These are phyloP conservation scores for Lamprotornis superbus DNA, from an alignment of 2,113 vertebrate species.

Conservation along the genomic window DNA sequence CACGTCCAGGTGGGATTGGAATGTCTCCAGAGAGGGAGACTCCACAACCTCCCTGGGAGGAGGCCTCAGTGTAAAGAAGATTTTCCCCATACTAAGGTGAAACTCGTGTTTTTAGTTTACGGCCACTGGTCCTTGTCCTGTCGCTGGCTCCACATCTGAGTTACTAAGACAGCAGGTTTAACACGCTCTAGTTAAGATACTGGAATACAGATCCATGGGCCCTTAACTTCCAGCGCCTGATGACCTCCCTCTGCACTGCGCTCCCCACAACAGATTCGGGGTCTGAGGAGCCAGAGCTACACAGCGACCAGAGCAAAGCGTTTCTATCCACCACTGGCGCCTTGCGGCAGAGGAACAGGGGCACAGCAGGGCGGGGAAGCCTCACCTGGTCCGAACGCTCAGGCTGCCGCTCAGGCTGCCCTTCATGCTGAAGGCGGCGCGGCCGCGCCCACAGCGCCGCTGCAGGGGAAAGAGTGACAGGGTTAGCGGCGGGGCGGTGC, in stretches of 20 bases:
- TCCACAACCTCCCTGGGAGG: rapidly evolving
- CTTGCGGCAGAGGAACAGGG: rapidly evolving
- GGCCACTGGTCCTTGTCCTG: too few relatives aligned
- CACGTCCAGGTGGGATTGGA: rapidly evolving
- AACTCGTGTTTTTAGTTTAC: not conserved
- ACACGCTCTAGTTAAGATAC: rapidly evolving
- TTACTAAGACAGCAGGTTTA: not conserved
- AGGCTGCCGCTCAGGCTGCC: too few relatives aligned
- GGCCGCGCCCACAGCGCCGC: not conserved
- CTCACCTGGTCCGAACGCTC: slow-evolving; percentile 8
- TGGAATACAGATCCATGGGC: rapidly evolving
- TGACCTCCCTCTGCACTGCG: rapidly evolving
- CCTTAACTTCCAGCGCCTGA: rapidly evolving
- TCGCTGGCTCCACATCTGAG: rapidly evolving
- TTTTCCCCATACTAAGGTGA: not conserved
- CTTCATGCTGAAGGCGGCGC: not conserved
- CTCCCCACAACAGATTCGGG: rapidly evolving
- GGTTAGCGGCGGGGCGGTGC: rapidly evolving
- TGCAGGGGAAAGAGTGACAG: not conserved
- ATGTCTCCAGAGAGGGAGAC: not conserved
- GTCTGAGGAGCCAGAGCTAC: not conserved
- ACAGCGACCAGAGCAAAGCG: rapidly evolving
- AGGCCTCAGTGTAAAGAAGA: not conserved
- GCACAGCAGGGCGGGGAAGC: not conserved
- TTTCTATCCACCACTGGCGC: rapidly evolving